Evolutionary conservation across 2,113 vertebrate genomes (phyloP), one percentile per base, ranked within the genome.

Genomic region (Odontesthes bonariensis): DNA sequence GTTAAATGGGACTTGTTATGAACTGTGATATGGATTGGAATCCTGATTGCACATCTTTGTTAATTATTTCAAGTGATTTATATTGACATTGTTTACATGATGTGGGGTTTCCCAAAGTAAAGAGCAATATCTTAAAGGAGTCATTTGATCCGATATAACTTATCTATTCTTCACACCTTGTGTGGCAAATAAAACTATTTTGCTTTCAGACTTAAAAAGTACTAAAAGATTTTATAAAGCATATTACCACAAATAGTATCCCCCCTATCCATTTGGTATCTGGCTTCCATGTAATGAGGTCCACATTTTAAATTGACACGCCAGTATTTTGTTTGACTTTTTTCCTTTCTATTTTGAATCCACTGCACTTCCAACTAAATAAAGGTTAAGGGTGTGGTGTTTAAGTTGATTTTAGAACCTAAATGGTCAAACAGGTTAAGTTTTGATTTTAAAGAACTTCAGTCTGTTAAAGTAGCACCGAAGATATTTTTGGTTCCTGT

Each of bases 61-160:
- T 44, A 44, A 3, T 13, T 14, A 44, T 44, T 14, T 16, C 3
- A 42, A 0, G 8, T 3, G 9, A 11, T 42, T 42, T 11, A 11
- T 42, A 11, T 42, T 42, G 40, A 42, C 9, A 11, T 42, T 42
- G 12, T 42, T 42, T 42, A 42, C 12, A 42, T 42, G 47, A 44
- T 65, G 14, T 63, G 38, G 63, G 14, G 23, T 52, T 64, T 68
- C 33, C 58, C 49, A 51, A 51, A 55, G 57, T 49, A 35, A 27
- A 55, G 19, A 71, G 35, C 7, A 13, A 38, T 16, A 35, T 38
- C 16, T 44, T 16, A 51, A 65, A 40, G 23, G 20, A 55, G 22
- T 16, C 10, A 14, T 27, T 55, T 31, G 16, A 55, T 55, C 13
- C 31, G 16, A 7, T 27, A 5, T 23, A 11, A 12, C 22, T 54